Evolutionary conservation across 2,797 vertebrate species (phyloP).

Genomic region (Trachops cirrhosus): DNA sequence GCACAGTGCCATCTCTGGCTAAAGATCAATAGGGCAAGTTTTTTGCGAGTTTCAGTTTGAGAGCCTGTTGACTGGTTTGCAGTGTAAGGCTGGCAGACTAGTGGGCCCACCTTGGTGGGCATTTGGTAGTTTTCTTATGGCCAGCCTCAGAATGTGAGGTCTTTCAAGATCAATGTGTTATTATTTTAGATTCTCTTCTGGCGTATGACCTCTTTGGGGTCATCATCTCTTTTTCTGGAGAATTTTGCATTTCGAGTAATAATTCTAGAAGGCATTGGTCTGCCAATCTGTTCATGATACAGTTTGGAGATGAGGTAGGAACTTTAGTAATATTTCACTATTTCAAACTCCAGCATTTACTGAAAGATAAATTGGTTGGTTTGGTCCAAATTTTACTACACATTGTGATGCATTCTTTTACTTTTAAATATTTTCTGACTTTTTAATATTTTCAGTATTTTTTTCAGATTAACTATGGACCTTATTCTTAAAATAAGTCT

Average conservation of each 20-base stretch:
- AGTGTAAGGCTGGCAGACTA: background rate
- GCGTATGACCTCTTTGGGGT: background rate
- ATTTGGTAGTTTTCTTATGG: background rate
- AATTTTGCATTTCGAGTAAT: background rate
- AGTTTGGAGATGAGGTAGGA: background rate
- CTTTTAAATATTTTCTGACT: background rate
- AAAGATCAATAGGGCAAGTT: background rate
- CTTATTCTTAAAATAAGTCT: background rate
- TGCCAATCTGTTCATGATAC: background rate
- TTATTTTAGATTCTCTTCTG: background rate
- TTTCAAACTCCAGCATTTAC: background rate
- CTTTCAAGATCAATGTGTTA: background rate
- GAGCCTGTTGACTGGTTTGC: background rate
- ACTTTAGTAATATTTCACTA: background rate
- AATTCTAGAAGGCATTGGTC: background rate
- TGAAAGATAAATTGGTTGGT: background rate
- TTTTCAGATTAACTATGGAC: background rate
- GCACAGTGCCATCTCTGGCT: background rate
- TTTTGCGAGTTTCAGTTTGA: background rate
- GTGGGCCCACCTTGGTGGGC: background rate
- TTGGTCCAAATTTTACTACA: slow-evolving; percentile 18
- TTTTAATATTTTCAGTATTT: background rate
- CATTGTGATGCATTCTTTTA: background rate
- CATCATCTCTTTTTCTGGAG: background rate
- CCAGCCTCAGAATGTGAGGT: background rate